Base-by-base conservation (phyloP, 53 echinoderm and acorn worm species). In the Apostichopus leukothele region DNA sequence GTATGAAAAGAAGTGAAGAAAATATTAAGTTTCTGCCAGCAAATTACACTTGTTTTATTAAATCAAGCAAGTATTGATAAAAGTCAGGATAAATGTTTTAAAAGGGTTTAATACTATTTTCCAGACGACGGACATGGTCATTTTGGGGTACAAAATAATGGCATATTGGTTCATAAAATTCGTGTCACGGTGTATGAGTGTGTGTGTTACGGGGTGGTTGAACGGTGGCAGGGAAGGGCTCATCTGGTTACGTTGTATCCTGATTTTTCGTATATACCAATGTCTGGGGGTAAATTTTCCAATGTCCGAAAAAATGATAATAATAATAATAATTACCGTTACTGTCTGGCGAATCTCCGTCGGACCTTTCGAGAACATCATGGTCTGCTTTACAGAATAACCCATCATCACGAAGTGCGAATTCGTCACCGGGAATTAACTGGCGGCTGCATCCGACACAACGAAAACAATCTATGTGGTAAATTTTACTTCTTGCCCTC, bases 321-420 rank as follows among this genome's bases (percentile, higher is more conserved):
- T 16, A 71, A 16, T 5, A 18, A 5, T 16, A 68, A 71, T 13
- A 71, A 19, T 71, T 88, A 88, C 84, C 91, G 21, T 81, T 92
- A 52, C 86, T 88, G 77, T 88, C 89, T n/a, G 78, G 76, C 61
- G 86, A 59, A 26, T 89, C 88, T 5, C 78, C 89, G 12, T 89
- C 87, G 9, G 94, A 90, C 73, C 96, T 90, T 73, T 96, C 99
- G 76, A 99, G 89, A 13, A 96, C 94, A 23, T 99, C 99, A 51
- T 99, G 99, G 86, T 99, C 99, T 1, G 96, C 99, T 87, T 99
- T 99, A 76, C 99, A 99, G 84, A 99, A 99, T 25, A 99, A 90
- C 1, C 99, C 99, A 90, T 99, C 99, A 54, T 99, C 99, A 21
- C 99, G 91, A 20, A 99, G 93, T 19, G 99, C 99, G 68, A 99